phyloP scores from a whole-genome alignment of 2,888 invertebrate species.

The Ectobius pallidus region DNA sequence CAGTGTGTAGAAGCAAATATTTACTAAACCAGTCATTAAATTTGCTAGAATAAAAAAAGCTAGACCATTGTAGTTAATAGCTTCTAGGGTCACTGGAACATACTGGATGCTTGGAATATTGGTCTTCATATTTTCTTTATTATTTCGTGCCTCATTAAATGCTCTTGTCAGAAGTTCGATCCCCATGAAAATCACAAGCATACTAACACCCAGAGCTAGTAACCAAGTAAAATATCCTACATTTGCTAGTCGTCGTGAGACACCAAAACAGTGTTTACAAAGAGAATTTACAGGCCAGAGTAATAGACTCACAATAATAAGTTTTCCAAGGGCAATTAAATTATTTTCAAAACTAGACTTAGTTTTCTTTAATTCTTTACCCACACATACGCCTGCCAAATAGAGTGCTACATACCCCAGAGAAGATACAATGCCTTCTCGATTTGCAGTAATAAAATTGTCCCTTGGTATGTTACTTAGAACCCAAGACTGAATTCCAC shows the following conservation, averaged over 20 bases:
- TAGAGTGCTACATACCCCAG: constrained; percentile 87
- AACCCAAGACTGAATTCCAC: constrained; percentile 73
- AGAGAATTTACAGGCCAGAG: constrained; percentile 53
- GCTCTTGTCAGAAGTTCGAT: constrained; percentile 55
- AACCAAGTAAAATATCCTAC: constrained; percentile 81
- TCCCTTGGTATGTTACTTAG: constrained; percentile 63
- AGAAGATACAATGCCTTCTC: constrained; percentile 88
- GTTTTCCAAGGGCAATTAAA: constrained; percentile 39
- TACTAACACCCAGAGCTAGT: constrained; percentile 65
- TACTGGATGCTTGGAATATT: constrained; percentile 43
- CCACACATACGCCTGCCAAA: constrained; percentile 72
- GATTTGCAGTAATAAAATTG: constrained; percentile 78
- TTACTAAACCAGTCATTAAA: constrained; percentile 82
- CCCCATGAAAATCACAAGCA: constrained; percentile 62
- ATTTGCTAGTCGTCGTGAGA: constrained; percentile 85
- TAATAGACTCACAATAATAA: constrained; percentile 48
- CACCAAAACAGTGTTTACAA: constrained; percentile 56
- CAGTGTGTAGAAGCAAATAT: constrained; percentile 71
- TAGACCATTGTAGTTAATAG: constrained; percentile 82
- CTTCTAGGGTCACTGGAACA: constrained; percentile 66
- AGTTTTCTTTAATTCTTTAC: constrained; percentile 54
- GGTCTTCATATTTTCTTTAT: constrained; percentile 32
- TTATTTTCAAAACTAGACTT: constrained; percentile 44
- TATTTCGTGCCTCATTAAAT: not conserved
- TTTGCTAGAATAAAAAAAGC: constrained; percentile 85